phyloP scores from a whole-genome alignment of 2,888 invertebrate genomes.

The Melieria omissa region DNA sequence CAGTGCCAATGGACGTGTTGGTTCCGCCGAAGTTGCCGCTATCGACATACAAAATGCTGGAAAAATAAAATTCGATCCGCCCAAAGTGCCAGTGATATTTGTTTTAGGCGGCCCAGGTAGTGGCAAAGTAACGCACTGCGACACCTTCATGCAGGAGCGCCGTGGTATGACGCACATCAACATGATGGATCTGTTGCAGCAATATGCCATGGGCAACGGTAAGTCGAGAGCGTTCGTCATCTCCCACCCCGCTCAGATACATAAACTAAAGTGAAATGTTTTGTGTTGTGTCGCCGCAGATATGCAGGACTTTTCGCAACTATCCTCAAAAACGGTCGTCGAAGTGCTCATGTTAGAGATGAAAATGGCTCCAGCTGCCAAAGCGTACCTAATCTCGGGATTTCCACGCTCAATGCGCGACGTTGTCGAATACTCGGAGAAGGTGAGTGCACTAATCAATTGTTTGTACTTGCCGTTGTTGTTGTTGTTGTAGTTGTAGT shows the following conservation, averaged over 20 bases:
- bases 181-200: slow-evolving; percentile 90
- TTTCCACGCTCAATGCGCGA: slow-evolving; percentile 93
- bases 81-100: slow-evolving; percentile 89
- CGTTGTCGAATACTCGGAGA: slow-evolving; percentile 90
- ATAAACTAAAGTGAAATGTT: neutral
- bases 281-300: slow-evolving; percentile 69
- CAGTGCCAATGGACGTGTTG: slow-evolving; percentile 52
- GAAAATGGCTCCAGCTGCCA: slow-evolving; percentile 91
- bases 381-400: slow-evolving; percentile 88
- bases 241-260: neutral
- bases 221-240: slow-evolving; percentile 51
- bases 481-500: neutral
- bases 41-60: slow-evolving; percentile 84
- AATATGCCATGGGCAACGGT: slow-evolving; percentile 91
- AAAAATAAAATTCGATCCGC: slow-evolving; percentile 85
- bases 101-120: slow-evolving; percentile 94
- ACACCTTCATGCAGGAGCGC: slow-evolving; percentile 87
- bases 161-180: slow-evolving; percentile 88
- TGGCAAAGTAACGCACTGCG: slow-evolving; percentile 98
- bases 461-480: neutral
- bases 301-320: slow-evolving; percentile 87
- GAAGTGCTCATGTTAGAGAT: slow-evolving; percentile 92
- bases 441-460: slow-evolving; percentile 71
- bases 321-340: slow-evolving; percentile 87
- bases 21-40: slow-evolving; percentile 72